These are phyloP conservation scores for Lipotes vexillifer DNA, from an alignment of 2,113 vertebrate genomes.

Conservation along the genomic window DNA sequence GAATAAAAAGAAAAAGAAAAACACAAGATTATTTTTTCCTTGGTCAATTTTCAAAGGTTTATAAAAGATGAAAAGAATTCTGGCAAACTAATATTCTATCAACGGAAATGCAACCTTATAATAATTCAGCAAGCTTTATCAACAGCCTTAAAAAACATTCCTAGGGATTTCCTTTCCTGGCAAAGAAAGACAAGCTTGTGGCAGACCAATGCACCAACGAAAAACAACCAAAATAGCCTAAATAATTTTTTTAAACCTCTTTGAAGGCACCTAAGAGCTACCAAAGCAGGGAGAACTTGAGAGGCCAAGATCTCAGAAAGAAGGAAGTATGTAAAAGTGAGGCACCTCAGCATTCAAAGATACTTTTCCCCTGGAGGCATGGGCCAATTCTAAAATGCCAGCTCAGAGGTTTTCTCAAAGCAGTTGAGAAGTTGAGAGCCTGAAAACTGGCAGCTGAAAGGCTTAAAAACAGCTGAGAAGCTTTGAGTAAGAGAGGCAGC, in stretches of 20 bases:
- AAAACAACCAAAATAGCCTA: neutral
- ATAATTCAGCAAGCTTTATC: neutral
- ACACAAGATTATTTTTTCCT: neutral
- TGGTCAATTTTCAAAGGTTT: slow-evolving; percentile 1
- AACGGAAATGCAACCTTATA: neutral
- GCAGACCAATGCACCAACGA: neutral
- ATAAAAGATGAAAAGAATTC: slow-evolving; percentile 15
- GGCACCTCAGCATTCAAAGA: neutral
- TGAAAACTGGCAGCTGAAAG: neutral
- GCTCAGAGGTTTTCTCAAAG: neutral
- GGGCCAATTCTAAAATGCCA: slow-evolving; percentile 19
- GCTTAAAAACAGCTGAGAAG: neutral
- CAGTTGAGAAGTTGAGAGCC: neutral
- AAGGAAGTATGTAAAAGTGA: neutral
- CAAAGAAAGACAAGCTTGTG: neutral
- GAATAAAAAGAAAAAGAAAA: neutral
- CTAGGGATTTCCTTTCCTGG: neutral
- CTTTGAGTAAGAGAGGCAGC: neutral
- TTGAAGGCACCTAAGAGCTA: neutral
- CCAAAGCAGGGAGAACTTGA: neutral
- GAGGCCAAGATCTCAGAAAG: neutral
- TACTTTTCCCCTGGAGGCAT: neutral
- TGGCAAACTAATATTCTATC: neutral
- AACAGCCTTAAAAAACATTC: neutral
- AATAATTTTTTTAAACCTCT: neutral